These are phyloP conservation scores for Oppia nitens DNA, from an alignment of 1,140 invertebrate species.

Conservation along the genomic window DNA sequence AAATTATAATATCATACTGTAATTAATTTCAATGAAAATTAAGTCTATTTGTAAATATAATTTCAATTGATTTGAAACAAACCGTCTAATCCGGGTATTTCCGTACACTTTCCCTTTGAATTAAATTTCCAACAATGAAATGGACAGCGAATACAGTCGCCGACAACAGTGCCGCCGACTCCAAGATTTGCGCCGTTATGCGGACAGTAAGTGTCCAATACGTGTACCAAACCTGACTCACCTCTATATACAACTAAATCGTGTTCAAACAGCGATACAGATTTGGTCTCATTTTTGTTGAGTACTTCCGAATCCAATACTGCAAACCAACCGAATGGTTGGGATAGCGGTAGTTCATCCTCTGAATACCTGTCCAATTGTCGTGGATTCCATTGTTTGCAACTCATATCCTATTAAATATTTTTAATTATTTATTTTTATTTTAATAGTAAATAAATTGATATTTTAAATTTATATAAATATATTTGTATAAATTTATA, in stretches of 20 bases:
- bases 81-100: conserved; percentile 38
- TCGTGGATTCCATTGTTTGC: no score
- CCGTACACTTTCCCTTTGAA: no score
- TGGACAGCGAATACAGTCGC: conserved; percentile 56
- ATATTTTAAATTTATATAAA: no score
- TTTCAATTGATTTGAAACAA: neutral
- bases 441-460: no score
- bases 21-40: neutral
- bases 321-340: conserved; percentile 76
- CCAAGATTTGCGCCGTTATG: conserved; percentile 72
- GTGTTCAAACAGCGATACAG: conserved; percentile 43
- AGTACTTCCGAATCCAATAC: conserved; percentile 50
- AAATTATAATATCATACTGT: no score
- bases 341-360: conserved; percentile 30
- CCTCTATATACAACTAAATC: conserved; percentile 56
- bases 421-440: no score
- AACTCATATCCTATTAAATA: no score
- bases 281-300: conserved; percentile 38
- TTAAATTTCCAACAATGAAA: conserved; percentile 72
- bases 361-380: no score
- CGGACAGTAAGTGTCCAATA: conserved; percentile 70
- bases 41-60: neutral
- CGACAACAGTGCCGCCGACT: conserved; percentile 46
- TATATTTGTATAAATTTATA: no score
- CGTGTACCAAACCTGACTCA: conserved; percentile 39